Percentiles rank a stretch among this genome's conserved stretches.
Evolutionary conservation across 2,797 vertebrate species (phyloP).

Genomic region (Catamblyrhynchus diadema): DNA sequence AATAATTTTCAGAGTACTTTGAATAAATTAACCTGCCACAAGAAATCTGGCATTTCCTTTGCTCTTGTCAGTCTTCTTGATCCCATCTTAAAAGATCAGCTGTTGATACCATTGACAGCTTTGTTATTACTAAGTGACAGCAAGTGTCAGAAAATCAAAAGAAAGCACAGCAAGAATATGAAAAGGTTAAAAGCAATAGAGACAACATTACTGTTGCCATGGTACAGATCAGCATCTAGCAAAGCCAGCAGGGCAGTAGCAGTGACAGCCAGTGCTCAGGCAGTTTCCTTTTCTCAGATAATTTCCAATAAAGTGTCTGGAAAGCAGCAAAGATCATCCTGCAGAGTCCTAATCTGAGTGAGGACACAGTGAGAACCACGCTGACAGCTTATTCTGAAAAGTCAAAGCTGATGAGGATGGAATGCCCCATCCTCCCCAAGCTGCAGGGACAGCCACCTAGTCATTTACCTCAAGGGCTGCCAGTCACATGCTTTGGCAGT

Average conservation of each 20-base stretch:
- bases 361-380: rapidly evolving
- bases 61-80: neutral
- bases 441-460: neutral
- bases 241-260: neutral
- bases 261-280: neutral
- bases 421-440: neutral
- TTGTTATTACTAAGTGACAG: constrained; percentile 27
- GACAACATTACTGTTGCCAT: neutral
- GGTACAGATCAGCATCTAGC: neutral
- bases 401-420: neutral
- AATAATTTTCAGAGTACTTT: neutral
- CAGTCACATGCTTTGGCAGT: neutral
- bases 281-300: neutral
- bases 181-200: constrained; percentile 19
- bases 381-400: neutral
- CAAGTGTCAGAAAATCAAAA: constrained; percentile 18
- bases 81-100: neutral
- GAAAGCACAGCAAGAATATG: neutral
- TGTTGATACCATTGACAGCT: neutral
- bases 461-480: neutral
- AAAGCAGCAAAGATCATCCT: neutral
- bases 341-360: rapidly evolving
- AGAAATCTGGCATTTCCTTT: neutral
- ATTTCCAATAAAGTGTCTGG: neutral
- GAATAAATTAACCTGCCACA: neutral